Evolutionary conservation across 2,797 vertebrate genomes (phyloP).

Genomic region (Notolabrus celidotus): DNA sequence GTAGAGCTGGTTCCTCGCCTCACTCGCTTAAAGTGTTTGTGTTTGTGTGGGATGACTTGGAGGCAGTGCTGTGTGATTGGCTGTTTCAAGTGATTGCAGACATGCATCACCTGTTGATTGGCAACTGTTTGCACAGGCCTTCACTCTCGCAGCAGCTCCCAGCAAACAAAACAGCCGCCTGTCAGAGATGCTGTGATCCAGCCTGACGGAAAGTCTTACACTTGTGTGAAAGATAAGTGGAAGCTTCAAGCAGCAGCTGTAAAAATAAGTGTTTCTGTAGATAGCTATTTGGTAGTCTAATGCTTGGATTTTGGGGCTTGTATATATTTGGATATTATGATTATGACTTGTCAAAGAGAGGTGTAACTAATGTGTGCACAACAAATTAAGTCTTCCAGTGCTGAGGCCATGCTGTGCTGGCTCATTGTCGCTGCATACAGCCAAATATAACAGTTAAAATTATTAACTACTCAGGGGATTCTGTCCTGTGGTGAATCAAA

Average conservation of each 20-base stretch:
- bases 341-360: not conserved
- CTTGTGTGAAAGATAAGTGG: constrained; percentile 1
- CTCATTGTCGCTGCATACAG: not conserved
- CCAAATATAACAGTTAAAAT: not conserved
- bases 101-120: constrained; percentile 28
- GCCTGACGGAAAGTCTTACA: constrained; percentile 8
- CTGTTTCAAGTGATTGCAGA: constrained; percentile 26
- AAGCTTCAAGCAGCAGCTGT: not conserved
- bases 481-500: not conserved
- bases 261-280: not conserved
- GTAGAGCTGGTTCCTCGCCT: not conserved
- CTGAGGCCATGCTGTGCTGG: not conserved
- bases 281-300: not conserved
- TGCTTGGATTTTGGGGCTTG: not conserved
- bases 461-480: not conserved
- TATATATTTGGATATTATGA: not conserved
- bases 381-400: not conserved
- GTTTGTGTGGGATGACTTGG: constrained; percentile 10
- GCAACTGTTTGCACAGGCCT: constrained; percentile 8
- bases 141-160: not conserved
- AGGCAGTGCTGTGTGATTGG: constrained; percentile 4
- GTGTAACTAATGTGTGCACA: not conserved
- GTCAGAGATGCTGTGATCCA: not conserved
- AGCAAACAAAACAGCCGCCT: not conserved
- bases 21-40: not conserved